Evolutionary conservation across 2,888 invertebrate genomes (phyloP).

Genomic region (Phortica okadai): DNA sequence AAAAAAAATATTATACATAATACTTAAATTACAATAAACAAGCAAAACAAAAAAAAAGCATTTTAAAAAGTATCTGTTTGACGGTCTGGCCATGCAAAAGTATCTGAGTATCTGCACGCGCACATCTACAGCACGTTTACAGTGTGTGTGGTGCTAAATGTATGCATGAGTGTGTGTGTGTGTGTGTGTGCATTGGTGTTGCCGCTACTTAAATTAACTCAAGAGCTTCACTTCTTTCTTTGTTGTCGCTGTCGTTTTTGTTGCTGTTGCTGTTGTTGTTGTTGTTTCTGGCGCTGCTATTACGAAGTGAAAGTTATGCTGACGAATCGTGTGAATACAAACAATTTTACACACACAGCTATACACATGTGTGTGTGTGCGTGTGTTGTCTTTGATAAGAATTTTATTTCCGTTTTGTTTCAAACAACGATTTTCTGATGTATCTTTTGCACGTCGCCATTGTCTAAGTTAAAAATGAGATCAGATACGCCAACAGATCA

Average conservation of each 20-base stretch:
- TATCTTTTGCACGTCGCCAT: background rate
- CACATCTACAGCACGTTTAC: slow-evolving; percentile 64
- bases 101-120: slow-evolving; percentile 55
- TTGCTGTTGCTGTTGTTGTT: slow-evolving; percentile 39
- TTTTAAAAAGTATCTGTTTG: slow-evolving; percentile 43
- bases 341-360: background rate
- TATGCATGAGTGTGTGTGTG: slow-evolving; percentile 33
- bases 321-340: slow-evolving; percentile 49
- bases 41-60: slow-evolving; percentile 36
- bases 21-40: slow-evolving; percentile 13
- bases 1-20: background rate
- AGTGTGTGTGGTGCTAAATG: slow-evolving; percentile 44
- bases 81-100: slow-evolving; percentile 52
- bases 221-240: slow-evolving; percentile 58
- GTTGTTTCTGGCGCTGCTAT: slow-evolving; percentile 27
- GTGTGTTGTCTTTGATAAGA: slow-evolving; percentile 57
- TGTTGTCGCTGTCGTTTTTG: slow-evolving; percentile 39
- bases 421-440: slow-evolving; percentile 6
- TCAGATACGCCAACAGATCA: no score
- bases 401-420: slow-evolving; percentile 57
- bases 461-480: no score
- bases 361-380: background rate
- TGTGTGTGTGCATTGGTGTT: slow-evolving; percentile 55
- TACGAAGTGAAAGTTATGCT: slow-evolving; percentile 44
- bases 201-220: slow-evolving; percentile 69